A percentile compares a stretch with the other conserved stretches of the same genome.
Conservation (phyloP, 2,113 vertebrate genomes). For the Eretmochelys imbricata region DNA sequence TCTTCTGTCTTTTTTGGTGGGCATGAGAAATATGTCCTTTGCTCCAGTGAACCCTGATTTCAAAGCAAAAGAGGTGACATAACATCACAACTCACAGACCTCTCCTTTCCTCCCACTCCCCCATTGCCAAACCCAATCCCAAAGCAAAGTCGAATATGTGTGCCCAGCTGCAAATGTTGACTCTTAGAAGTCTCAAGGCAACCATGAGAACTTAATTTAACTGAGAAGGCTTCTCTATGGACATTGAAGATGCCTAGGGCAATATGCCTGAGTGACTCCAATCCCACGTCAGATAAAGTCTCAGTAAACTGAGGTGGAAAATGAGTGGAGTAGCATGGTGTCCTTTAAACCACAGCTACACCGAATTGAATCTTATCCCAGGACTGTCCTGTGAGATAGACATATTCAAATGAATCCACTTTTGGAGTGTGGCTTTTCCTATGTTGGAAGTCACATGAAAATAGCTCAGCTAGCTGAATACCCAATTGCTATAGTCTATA, state of each 20-base stretch:
- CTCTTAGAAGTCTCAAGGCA: neutral
- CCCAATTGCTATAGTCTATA: neutral
- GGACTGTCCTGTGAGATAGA: neutral
- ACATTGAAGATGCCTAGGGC: fast-evolving
- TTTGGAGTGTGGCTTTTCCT: neutral
- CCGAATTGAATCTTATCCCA: neutral
- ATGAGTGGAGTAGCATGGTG: neutral
- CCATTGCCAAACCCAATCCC: neutral
- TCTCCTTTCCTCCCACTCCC: neutral
- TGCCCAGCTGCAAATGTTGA: neutral
- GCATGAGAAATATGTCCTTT: neutral
- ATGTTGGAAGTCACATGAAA: neutral
- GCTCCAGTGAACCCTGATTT: neutral
- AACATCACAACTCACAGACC: fast-evolving
- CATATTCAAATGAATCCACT: neutral
- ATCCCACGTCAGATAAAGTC: neutral
- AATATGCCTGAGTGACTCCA: neutral
- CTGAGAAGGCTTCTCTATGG: neutral
- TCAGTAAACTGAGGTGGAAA: neutral
- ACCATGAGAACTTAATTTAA: neutral
- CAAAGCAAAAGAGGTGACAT: neutral
- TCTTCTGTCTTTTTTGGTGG: neutral
- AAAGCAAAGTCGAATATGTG: neutral
- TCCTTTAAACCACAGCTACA: neutral
- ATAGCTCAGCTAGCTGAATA: neutral